phyloP scores from a whole-genome alignment of 2,888 invertebrate genomes.

The Glaucopsyche alexis region DNA sequence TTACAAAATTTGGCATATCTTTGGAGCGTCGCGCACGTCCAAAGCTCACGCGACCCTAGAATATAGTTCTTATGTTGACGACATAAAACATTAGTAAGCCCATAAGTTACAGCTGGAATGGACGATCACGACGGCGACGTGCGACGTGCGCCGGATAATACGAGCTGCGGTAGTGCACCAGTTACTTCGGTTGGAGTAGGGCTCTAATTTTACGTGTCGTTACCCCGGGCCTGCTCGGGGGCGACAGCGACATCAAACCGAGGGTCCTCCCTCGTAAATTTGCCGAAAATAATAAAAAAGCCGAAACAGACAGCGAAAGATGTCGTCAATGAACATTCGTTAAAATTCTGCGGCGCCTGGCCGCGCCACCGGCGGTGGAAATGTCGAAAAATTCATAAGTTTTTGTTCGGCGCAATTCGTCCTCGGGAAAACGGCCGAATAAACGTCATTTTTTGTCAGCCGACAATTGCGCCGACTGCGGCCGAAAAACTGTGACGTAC shows the following conservation, averaged over 20 bases:
- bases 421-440: constrained; percentile 53
- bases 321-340: constrained; percentile 51
- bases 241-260: constrained; percentile 40
- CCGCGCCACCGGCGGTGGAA: constrained; percentile 50
- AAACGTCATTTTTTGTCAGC: constrained; percentile 55
- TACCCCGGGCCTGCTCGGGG: constrained; percentile 39
- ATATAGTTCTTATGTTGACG: background rate
- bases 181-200: constrained; percentile 35
- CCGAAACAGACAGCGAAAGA: constrained; percentile 42
- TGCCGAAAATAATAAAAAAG: constrained; percentile 49
- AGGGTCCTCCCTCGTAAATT: constrained; percentile 41
- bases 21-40: no score
- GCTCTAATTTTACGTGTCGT: constrained; percentile 49
- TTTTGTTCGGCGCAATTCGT: constrained; percentile 53
- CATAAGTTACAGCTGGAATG: constrained; percentile 9
- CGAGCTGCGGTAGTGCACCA: background rate
- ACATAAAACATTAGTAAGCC: constrained; percentile 7
- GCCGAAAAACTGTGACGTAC: constrained; percentile 56
- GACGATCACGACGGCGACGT: background rate
- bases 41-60: no score
- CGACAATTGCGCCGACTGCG: constrained; percentile 51
- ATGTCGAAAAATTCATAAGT: constrained; percentile 55
- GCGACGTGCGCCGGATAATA: background rate
- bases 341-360: constrained; percentile 50
- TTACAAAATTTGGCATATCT: no score